These are phyloP conservation scores for Sphinx pinastri DNA, from an alignment of 2,888 invertebrate genomes.

Conservation along the genomic window DNA sequence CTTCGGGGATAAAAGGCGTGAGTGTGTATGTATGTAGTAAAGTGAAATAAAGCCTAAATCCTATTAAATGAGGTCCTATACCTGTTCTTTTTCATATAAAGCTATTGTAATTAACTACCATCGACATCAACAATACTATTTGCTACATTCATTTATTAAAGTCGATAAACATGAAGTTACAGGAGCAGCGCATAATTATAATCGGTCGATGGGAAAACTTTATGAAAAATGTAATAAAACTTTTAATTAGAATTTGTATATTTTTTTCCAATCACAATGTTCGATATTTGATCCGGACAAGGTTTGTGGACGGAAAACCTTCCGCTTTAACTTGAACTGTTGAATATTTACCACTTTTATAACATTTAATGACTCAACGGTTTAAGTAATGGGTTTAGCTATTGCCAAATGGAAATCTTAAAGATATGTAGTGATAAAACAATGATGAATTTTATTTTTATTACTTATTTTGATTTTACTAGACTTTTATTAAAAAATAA, in stretches of 20 bases:
- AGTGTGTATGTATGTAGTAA: no score
- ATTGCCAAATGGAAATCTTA: no score
- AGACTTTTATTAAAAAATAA: no score
- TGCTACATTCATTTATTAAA: not conserved
- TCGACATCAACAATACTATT: no score
- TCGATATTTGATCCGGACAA: constrained; percentile 39
- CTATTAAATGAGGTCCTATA: no score
- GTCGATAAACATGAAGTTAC: constrained; percentile 7
- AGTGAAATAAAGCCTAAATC: no score
- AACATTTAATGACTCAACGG: constrained; percentile 22
- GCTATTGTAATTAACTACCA: no score
- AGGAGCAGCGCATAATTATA: constrained; percentile 37
- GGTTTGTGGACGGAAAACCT: constrained; percentile 37
- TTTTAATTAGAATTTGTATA: constrained; percentile 52
- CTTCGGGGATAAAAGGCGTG: no score
- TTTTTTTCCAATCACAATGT: constrained; percentile 44
- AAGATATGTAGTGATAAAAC: no score
- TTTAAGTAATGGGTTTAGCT: not conserved
- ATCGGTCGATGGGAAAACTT: constrained; percentile 43
- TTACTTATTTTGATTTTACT: no score
- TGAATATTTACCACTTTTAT: constrained; percentile 42
- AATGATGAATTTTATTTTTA: no score
- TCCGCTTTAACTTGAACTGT: constrained; percentile 36
- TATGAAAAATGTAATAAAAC: constrained; percentile 48
- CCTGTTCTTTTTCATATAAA: no score